These are phyloP conservation scores for Colletes latitarsis DNA, from an alignment of 1,140 invertebrate genomes.

Conservation along the genomic window DNA sequence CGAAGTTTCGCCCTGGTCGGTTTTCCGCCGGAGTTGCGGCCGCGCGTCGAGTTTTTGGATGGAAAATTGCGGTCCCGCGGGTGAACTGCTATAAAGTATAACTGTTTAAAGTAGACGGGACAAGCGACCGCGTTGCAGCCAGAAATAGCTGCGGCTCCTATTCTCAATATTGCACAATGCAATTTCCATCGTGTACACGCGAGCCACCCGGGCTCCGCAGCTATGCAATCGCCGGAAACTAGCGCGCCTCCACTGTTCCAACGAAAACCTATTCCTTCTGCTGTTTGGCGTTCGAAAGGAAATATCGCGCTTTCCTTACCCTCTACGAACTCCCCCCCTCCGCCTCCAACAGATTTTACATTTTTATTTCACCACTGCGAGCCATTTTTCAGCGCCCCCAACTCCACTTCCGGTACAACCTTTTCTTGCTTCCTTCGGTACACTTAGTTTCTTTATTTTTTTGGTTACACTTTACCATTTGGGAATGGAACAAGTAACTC, in stretches of 20 bases:
- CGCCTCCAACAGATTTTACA: constrained; percentile 5
- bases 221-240: background rate
- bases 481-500: no score
- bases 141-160: constrained; percentile 60
- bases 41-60: constrained; percentile 32
- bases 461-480: no score
- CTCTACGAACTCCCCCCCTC: background rate
- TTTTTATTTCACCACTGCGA: background rate
- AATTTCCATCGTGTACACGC: constrained; percentile 73
- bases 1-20: background rate
- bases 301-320: background rate
- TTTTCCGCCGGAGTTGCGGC: no score
- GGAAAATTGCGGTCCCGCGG: constrained; percentile 37
- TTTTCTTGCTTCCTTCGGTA: no score
- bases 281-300: constrained; percentile 24
- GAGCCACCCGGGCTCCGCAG: constrained; percentile 27
- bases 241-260: background rate
- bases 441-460: no score
- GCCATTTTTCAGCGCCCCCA: constrained; percentile 1
- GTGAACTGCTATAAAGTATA: constrained; percentile 36
- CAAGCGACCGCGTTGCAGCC: constrained; percentile 53
- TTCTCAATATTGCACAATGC: constrained; percentile 77
- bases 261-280: constrained; percentile 24
- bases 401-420: no score
- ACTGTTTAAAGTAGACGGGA: constrained; percentile 56